phyloP scores from a whole-genome alignment of 2,888 invertebrate genomes.

The Stegana nigrithorax region DNA sequence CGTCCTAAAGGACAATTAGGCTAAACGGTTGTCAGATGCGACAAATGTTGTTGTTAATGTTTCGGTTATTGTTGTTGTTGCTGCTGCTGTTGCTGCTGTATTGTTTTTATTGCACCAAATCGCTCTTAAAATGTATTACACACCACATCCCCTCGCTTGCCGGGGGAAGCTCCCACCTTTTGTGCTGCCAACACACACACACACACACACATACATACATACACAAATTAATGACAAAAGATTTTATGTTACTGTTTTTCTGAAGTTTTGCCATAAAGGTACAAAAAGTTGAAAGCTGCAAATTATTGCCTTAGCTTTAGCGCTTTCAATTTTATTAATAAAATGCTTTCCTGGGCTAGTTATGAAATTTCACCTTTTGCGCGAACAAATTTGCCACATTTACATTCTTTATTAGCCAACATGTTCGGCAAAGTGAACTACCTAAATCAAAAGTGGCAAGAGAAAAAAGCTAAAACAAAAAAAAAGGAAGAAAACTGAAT shows the following conservation, averaged over 20 bases:
- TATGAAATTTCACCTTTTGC: constrained; percentile 60
- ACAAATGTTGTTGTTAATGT: too few species aligned
- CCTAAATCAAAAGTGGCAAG: too few species aligned
- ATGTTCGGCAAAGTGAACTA: too few species aligned
- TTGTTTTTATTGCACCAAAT: neutral
- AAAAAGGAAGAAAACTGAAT: too few species aligned
- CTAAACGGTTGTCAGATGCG: too few species aligned
- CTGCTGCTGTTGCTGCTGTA: neutral
- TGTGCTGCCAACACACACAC: neutral
- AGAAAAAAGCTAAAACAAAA: too few species aligned
- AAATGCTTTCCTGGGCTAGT: constrained; percentile 41
- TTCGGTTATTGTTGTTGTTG: too few species aligned
- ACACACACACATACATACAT: neutral
- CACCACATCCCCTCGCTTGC: neutral
- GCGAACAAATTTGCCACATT: constrained; percentile 58
- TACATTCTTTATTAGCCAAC: constrained; percentile 57
- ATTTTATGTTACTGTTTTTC: constrained; percentile 8
- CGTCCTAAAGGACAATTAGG: too few species aligned
- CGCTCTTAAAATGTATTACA: too few species aligned
- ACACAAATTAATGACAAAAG: constrained; percentile 1
- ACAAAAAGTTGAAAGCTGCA: too few species aligned
- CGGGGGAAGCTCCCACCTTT: neutral
- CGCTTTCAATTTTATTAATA: constrained; percentile 18
- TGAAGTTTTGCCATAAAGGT: too few species aligned
- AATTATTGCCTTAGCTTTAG: too few species aligned